phyloP scores from a whole-genome alignment of 2,113 vertebrate genomes.

The Tragelaphus strepsiceros region DNA sequence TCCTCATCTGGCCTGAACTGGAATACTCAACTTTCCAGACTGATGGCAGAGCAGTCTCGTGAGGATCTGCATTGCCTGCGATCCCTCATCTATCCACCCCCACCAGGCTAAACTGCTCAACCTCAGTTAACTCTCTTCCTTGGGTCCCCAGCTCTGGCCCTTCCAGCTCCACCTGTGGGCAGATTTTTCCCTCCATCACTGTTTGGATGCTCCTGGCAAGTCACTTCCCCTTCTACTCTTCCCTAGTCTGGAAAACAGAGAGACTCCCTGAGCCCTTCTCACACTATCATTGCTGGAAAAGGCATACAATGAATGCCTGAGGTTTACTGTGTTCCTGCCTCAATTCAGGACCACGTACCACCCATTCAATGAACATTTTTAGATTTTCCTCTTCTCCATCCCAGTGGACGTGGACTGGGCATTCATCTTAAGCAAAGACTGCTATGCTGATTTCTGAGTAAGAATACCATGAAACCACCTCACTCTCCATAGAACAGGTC shows the following conservation, averaged over 20 bases:
- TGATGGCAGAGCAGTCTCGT: background rate
- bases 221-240: background rate
- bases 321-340: background rate
- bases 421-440: no score
- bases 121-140: background rate
- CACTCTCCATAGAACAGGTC: background rate
- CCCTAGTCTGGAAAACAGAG: no score
- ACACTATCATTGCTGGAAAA: no score
- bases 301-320: background rate
- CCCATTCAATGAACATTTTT: no score
- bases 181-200: background rate
- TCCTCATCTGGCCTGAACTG: background rate
- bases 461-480: no score
- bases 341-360: no score
- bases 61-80: background rate
- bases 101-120: background rate
- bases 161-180: background rate
- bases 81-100: fast-evolving
- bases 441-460: no score
- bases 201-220: background rate
- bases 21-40: background rate
- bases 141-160: background rate
- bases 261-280: no score
- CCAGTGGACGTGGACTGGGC: no score
- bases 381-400: no score